Evolutionary conservation across 2,113 vertebrate genomes (phyloP), one percentile per base, ranked within the genome.

Genomic region (Alligator mississippiensis): DNA sequence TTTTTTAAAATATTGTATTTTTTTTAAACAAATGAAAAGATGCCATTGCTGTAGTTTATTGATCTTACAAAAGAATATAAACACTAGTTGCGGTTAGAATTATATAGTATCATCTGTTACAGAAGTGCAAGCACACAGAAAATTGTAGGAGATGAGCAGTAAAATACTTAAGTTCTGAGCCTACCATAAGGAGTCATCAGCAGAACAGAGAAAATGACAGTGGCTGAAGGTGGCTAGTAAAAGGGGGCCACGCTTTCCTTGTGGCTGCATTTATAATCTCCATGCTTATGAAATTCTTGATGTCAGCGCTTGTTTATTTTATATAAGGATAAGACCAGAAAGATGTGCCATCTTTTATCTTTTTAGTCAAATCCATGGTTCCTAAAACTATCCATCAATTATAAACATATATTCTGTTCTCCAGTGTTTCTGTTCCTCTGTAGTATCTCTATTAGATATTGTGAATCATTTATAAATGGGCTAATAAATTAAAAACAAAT

Each of bases 401-500:
- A 6, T 18, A 21, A 84, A 11, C 6, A 38, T 6, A 25, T 21
- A 81, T 16, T 16, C 25, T 79, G 7, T 28, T 21, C 25, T 54
- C 47, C 66, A 30, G 30, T 62, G 75, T 88, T 89, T 38, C 14
- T 15, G 3, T 62, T 89, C 85, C 58, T 81, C 27, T n/a, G 24
- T 2, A 82, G 5, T 5, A n/a, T 61, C 12, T 89, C 11, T 75
- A 17, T 17, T 80, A 89, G 90, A 77, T 38, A 75, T 16, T 34
- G 13, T 64, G 88, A 84, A 30, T 90, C 75, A 91, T 82, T 34
- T 75, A 82, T 80, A 83, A 81, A 79, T 6, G 63, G n/a, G 22
- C 21, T 74, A 84, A 84, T 82, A 88, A 91, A 82, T 84, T 76
- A 55, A 12, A 64, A 57, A 90, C 22, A 70, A 28, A 27, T 84